phyloP scores from a whole-genome alignment of 2,797 vertebrate genomes.

The Syngnathus rostellatus region DNA sequence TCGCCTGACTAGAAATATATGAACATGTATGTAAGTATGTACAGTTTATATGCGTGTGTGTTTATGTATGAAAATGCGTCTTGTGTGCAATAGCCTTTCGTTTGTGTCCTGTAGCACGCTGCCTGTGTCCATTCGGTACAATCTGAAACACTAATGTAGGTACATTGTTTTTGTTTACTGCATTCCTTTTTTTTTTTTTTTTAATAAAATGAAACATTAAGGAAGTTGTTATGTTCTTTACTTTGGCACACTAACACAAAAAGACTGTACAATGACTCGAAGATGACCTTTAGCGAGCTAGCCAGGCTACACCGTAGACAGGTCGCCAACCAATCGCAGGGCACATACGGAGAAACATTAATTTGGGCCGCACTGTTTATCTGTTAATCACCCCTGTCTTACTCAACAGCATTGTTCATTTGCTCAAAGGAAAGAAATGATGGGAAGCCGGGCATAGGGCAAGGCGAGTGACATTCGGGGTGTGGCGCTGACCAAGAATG shows the following conservation, averaged over 20 bases:
- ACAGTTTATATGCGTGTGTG: slow-evolving; percentile 58
- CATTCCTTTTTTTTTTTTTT: slow-evolving; percentile 48
- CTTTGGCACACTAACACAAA: not conserved
- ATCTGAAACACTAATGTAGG: slow-evolving; percentile 77
- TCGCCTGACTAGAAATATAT: slow-evolving; percentile 35
- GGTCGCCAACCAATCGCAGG: not conserved
- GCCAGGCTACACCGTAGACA: not conserved
- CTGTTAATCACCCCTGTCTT: slow-evolving; percentile 46
- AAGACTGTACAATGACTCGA: too few relatives aligned
- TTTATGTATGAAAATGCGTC: slow-evolving; percentile 56
- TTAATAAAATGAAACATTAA: slow-evolving; percentile 63
- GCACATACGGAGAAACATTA: not conserved
- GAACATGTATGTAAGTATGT: slow-evolving; percentile 41
- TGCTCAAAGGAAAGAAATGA: slow-evolving; percentile 29
- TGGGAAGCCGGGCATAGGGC: slow-evolving; percentile 40
- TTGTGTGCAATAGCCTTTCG: slow-evolving; percentile 77
- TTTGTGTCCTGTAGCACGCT: slow-evolving; percentile 68
- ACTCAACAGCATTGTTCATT: slow-evolving; percentile 39
- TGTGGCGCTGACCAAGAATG: slow-evolving; percentile 38
- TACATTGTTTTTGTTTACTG: slow-evolving; percentile 70
- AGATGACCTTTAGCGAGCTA: not conserved
- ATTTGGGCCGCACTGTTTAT: slow-evolving; percentile 18
- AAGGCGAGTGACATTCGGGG: slow-evolving; percentile 37
- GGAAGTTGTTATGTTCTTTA: not conserved
- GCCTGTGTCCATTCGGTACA: slow-evolving; percentile 74